phyloP scores from a whole-genome alignment of 35 echinoderm and acorn worm genomes.

The Ophioderma brevispina region DNA sequence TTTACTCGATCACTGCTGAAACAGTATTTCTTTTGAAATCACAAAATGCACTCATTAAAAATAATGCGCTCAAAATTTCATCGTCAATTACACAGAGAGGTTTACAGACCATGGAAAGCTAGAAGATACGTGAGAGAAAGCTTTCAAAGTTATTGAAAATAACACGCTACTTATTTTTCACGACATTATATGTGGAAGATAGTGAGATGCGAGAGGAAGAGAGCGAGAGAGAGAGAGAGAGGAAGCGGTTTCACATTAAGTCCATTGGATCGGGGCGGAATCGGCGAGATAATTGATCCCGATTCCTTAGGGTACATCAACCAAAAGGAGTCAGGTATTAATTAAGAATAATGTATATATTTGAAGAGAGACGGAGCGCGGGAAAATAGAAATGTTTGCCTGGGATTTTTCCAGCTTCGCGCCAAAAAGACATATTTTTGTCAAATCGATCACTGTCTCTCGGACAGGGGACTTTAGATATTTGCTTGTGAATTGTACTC shows the following conservation, averaged over 20 bases:
- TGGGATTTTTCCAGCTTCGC: no score
- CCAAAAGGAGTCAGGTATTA: background rate
- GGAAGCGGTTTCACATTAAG: background rate
- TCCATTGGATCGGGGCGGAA: background rate
- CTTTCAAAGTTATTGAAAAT: background rate
- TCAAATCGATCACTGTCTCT: no score
- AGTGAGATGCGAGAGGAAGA: no score
- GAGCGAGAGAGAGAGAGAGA: no score
- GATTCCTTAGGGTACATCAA: background rate
- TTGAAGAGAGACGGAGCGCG: background rate
- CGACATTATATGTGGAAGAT: background rate
- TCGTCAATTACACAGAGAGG: no score
- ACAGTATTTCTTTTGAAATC: background rate
- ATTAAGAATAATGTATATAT: background rate
- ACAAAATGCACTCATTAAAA: background rate
- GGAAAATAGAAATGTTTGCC: background rate
- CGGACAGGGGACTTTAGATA: no score
- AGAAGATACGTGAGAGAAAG: background rate
- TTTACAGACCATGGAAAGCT: background rate
- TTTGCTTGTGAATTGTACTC: no score
- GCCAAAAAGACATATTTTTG: no score
- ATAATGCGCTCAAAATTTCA: no score
- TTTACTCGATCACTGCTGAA: no score
- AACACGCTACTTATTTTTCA: no score
- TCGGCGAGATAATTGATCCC: background rate